phyloP scores from a whole-genome alignment of 1,140 invertebrate species.

The Panulirus ornatus region DNA sequence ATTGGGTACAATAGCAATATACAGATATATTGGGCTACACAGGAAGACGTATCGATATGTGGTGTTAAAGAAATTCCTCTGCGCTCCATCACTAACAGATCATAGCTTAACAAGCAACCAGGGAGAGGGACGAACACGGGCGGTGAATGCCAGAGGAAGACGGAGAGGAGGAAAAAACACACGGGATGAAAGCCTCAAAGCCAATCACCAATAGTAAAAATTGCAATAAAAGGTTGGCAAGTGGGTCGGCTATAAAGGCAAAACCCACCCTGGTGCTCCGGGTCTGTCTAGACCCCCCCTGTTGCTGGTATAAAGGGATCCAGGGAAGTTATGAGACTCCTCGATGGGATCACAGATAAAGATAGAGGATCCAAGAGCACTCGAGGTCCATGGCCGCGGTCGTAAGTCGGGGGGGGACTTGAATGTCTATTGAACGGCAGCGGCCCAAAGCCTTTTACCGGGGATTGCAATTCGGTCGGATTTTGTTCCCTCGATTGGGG shows the following conservation, averaged over 20 bases:
- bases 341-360: constrained; percentile 10
- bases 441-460: neutral
- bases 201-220: neutral
- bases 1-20: too few species aligned
- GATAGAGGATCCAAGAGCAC: constrained; percentile 7
- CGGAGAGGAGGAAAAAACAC: neutral
- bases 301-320: neutral
- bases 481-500: constrained; percentile 5
- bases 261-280: neutral
- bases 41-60: too few species aligned
- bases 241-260: neutral
- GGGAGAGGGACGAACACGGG: neutral
- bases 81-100: too few species aligned
- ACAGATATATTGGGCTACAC: too few species aligned
- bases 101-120: neutral
- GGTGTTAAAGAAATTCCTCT: too few species aligned
- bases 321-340: neutral
- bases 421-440: constrained; percentile 3
- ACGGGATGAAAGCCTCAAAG: neutral
- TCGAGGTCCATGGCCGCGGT: neutral
- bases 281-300: neutral
- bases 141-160: neutral
- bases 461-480: neutral
- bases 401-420: constrained; percentile 5
- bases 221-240: neutral